These are phyloP conservation scores for Hippocampus comes DNA, from an alignment of 2,113 vertebrate species.

Conservation along the genomic window DNA sequence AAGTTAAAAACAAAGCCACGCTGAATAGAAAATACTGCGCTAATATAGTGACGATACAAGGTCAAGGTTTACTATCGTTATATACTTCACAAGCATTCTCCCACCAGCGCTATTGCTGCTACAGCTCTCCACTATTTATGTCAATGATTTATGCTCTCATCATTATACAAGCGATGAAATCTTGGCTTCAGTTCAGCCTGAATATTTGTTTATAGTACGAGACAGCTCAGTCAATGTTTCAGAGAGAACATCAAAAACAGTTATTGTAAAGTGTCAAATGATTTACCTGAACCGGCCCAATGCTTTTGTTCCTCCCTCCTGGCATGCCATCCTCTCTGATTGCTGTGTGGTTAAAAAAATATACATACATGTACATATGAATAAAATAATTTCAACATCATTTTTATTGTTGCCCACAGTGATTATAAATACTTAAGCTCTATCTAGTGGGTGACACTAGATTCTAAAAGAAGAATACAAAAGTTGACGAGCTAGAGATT, in stretches of 20 bases:
- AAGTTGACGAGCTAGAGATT: background rate
- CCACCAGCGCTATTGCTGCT: conserved; percentile 7
- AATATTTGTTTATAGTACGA: background rate
- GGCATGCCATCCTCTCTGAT: conserved; percentile 99
- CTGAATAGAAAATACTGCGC: conserved; percentile 28
- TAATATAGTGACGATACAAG: conserved; percentile 41
- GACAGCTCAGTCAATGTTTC: background rate
- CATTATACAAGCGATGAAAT: background rate
- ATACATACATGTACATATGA: background rate
- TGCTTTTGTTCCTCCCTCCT: conserved; percentile 98
- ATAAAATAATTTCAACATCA: background rate
- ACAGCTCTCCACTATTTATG: conserved; percentile 24
- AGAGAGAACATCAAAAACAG: conserved; percentile 12
- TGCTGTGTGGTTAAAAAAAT: conserved; percentile 70
- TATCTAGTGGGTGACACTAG: conserved; percentile 44
- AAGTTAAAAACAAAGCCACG: conserved; percentile 18
- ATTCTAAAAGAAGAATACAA: background rate
- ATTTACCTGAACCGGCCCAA: conserved; percentile 95
- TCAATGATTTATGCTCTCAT: conserved; percentile 19
- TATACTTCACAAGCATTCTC: conserved; percentile 9
- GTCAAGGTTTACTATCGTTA: conserved; percentile 38
- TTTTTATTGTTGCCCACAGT: background rate
- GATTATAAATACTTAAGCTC: conserved; percentile 23
- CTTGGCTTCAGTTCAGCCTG: background rate
- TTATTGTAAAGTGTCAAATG: background rate